Base-by-base conservation (phyloP, 1,140 invertebrate genomes). In the Drosophila nasuta region DNA sequence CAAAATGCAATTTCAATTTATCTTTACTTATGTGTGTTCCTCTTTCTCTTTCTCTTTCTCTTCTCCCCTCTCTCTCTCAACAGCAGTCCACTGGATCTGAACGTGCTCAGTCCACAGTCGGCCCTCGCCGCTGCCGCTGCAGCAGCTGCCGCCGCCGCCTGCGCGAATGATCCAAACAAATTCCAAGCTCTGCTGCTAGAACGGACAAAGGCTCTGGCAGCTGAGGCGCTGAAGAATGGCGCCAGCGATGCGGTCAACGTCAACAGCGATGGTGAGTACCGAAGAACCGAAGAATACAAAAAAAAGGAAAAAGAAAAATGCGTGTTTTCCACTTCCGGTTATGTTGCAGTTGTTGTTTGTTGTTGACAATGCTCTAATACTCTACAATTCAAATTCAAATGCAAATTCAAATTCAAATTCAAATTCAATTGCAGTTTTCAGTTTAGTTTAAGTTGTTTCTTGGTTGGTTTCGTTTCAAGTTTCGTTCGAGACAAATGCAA, bases 121-220 rank as follows among this genome's bases (percentile, higher is more conserved):
- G 88, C 91, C 1, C 81, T 92, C 1, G 89, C 89, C 59, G 83
- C 87, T 54, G 90, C 91, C 25, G 91, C 91, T 0, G 91, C 91
- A 7, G 91, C 85, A 11, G 91, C 91, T 25, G 91, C 86, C 30
- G 90, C 90, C 64, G 91, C 91, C 13, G 91, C 86, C 72, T 91
- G 86, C 77, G 91, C 81, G 76, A 92, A 92, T 43, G 91, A 92
- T 73, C 95, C 93, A 87, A 97, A 97, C 92, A 95, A 96, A 65
- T 94, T 97, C 71, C 96, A 97, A 93, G 94, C 96, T 72, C 93
- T 97, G 76, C 93, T 97, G 15, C 93, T 97, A 91, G 96, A 97
- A 92, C 95, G 96, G 80, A 95, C 95, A 75, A 97, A 97, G 91
- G 94, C 94, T 25, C 88, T 96, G 48, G 54, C 96, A 95, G 79